Evolutionary conservation across 2,113 vertebrate species (phyloP), one percentile per base, ranked within the genome.

Genomic region (Solea solea): DNA sequence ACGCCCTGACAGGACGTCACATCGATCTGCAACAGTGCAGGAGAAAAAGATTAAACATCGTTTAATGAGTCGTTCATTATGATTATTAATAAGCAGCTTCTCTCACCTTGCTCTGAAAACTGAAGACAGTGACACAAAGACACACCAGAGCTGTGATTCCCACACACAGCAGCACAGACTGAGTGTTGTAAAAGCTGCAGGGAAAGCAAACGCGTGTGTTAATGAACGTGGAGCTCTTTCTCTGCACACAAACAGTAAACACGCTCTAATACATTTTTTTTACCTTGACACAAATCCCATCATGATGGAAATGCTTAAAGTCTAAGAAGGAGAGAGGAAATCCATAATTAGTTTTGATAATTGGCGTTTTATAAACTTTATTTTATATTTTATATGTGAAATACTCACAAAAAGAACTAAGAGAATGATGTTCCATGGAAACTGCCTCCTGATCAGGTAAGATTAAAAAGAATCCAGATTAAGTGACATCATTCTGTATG

Each of bases 21-120:
- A 70, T 98, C 97, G 51, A 96, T 81, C 97, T 98, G 79, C 6
- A 41, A 27, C 11, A 39, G 15, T 21, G 54, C 57, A 45, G 3
- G 10, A 68, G 59, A 54, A 14, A 46, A 16, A 61, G 14, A 8
- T 8, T 1, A 45, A 4, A 3, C 13, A 8, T 21, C 28, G 10
- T 9, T 27, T 50, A 16, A 25, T 56, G 2, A 27, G 13, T 39
- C 12, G 11, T 5, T 41, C 9, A n/a, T 16, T 4, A 9, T 41
- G 14, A 39, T 8, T 6, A 4, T 58, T 9, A n/a, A 10, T 11
- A 10, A 41, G 44, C 4, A 0, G 4, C 13, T 44, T 8, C 28
- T 21, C 93, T 90, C 72, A 99, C 97, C 94, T 96, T 97, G 80
- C 91, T 95, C 90, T 98, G 97, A 93, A 98, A 98, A 89, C 97